Evolutionary conservation across 1,140 invertebrate species (phyloP), one percentile per base, ranked within the genome.

Genomic region (Caenorhabditis tropicalis): DNA sequence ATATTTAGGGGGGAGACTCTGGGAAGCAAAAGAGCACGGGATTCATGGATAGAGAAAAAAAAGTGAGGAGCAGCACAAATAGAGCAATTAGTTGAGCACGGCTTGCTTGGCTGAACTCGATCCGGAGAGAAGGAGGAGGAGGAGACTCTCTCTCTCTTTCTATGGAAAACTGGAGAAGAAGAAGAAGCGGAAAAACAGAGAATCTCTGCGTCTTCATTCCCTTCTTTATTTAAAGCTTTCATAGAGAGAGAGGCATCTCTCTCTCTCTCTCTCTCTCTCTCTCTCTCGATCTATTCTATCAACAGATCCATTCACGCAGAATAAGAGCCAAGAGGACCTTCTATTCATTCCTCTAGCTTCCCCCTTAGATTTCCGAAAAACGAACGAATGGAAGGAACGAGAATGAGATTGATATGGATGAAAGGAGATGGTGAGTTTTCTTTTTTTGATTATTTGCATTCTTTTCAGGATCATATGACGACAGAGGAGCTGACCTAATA

Each of bases 101-200:
- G 65, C 65, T 74, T 74, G 65, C 65, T 74, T 74, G 65, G 65
- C 65, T 74, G 65, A 74, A 74, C 65, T 74, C 65, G 65, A 74
- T 74, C 65, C 65, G 65, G 65, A n/a, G n/a, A n/a, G n/a, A n/a
- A n/a, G n/a, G n/a, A n/a, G n/a, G n/a, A n/a, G n/a, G n/a, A n/a
- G n/a, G n/a, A n/a, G n/a, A 6, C 39, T 43, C 39, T 12, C 39
- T 43, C 39, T 43, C 39, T 43, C 39, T 43, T 12, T 43, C 48
- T 5, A n/a, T 15, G 19, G 10, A 51, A 5, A 51, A 5, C 15
- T 15, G n/a, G 16, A 46, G 16, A 46, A 46, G 16, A 46, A 51
- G 48, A 51, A 51, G 48, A 19, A 65, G 15, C 36, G 43, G 21
- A 74, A 43, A 74, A 74, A n/a, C n/a, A 46, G n/a, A 4, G 21